Base-by-base conservation (phyloP, 2,888 invertebrate species). In the Dichetophora obliterata region DNA sequence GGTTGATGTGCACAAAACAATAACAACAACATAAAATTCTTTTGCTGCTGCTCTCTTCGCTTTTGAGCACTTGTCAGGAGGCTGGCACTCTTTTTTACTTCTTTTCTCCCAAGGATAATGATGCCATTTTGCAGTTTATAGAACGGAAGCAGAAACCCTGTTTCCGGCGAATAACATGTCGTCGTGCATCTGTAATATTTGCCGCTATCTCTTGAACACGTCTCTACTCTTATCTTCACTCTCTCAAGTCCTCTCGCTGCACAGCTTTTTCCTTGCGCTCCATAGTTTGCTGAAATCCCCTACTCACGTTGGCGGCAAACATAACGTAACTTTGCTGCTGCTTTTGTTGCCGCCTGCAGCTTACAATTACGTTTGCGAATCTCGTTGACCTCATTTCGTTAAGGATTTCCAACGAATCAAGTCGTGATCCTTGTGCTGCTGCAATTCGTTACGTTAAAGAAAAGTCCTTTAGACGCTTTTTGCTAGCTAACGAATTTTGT, bases 301-400 rank as follows among this genome's bases (percentile, higher is more conserved):
- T 48, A 9, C 57, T 37, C 37, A 24, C 24, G 24, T 59, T 27
- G 9, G 71, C 24, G 27, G 11, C 27, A 43, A 54, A 14, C n/a
- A 37, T 43, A 72, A 59, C 65, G 66, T 76, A 57, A 72, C 68
- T 72, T 76, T 14, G 43, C 24, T 66, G 68, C 52, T 43, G 57
- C 50, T 31, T 63, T 19, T 57, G n/a, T 31, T 34, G 70, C 14
- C 70, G 27, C 72, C 34, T 70, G 66, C 54, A 63, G 77, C 66
- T 76, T 78, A 70, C 72, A 77, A 79, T 75, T 77, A 77, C 77
- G 76, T 77, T 80, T 75, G 77, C 78, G 78, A 81, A 81, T 82
- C 82, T 82, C 79, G 82, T 86, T 86, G 86, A 87, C 86, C 86
- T 88, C 88, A 87, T 87, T 87, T 87, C 86, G 85, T 85, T 82